Conservation (phyloP, 1,140 invertebrate genomes). For the Aphaenogaster rudis region DNA sequence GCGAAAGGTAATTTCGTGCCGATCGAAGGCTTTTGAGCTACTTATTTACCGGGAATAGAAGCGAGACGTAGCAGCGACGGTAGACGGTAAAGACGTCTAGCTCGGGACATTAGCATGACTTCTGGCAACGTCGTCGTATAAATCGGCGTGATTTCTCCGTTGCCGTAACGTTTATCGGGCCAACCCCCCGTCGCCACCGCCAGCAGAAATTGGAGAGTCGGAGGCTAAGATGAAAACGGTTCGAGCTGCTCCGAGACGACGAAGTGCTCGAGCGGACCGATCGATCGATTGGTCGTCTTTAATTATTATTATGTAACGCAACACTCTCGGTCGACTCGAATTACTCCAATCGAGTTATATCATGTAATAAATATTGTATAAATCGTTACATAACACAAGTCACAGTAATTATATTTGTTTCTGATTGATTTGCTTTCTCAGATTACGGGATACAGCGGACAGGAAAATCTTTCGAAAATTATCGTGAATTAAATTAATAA, state of each 20-base stretch:
- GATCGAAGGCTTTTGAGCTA: conserved; percentile 62
- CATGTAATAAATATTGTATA: conserved; percentile 17
- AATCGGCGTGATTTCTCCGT: conserved; percentile 56
- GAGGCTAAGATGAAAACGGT: conserved; percentile 25
- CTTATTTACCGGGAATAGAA: conserved; percentile 63
- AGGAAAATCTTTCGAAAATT: neutral
- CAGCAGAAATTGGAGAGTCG: conserved; percentile 49
- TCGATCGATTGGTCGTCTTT: conserved; percentile 12
- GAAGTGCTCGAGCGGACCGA: neutral
- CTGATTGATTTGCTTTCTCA: neutral
- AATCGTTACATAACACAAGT: conserved; percentile 19
- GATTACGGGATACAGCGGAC: neutral
- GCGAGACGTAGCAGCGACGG: conserved; percentile 39
- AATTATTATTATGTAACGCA: conserved; percentile 35
- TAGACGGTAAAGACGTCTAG: conserved; percentile 47
- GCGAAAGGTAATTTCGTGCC: conserved; percentile 65
- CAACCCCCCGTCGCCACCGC: neutral
- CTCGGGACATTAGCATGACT: conserved; percentile 61
- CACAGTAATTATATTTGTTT: neutral
- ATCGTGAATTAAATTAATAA: neutral
- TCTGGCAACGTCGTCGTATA: conserved; percentile 41
- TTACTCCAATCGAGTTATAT: conserved; percentile 40
- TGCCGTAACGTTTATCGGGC: conserved; percentile 59
- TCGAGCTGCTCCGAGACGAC: conserved; percentile 14
- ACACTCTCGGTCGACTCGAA: neutral